A percentile compares a stretch with the other conserved stretches of the same genome.
Evolutionary conservation across 2,113 vertebrate genomes (phyloP).

Genomic region (Oenanthe melanoleuca): DNA sequence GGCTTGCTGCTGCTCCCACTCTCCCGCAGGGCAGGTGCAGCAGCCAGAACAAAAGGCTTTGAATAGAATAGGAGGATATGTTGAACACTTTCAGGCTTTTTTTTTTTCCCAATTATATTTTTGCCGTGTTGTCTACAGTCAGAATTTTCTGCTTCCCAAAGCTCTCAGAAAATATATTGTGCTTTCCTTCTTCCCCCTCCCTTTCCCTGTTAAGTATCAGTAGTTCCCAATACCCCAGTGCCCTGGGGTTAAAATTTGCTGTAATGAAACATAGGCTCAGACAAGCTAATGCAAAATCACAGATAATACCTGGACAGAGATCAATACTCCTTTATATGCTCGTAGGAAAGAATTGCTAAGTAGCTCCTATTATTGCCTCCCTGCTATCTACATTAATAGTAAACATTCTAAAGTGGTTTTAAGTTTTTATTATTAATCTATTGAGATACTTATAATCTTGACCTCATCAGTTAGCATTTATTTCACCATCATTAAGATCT

Average conservation of each 20-base stretch:
- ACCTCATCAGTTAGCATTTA: neutral
- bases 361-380: neutral
- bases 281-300: neutral
- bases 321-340: constrained; percentile 3
- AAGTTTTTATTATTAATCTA: constrained; percentile 18
- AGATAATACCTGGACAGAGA: neutral
- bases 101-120: neutral
- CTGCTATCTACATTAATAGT: neutral
- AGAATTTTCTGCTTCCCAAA: neutral
- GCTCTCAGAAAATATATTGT: neutral
- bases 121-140: neutral
- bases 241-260: constrained; percentile 14
- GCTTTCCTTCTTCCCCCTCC: neutral
- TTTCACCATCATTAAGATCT: neutral
- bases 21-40: neutral
- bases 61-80: neutral
- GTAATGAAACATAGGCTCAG: neutral
- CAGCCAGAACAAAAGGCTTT: neutral
- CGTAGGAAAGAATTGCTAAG: constrained; percentile 1
- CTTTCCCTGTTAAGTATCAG: neutral
- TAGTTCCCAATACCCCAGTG: neutral
- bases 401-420: constrained; percentile 3
- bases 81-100: neutral
- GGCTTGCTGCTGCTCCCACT: neutral
- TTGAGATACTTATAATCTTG: neutral